Evolutionary conservation across 35 echinoderm and acorn worm genomes (phyloP).

Genomic region (Anneissia japonica): DNA sequence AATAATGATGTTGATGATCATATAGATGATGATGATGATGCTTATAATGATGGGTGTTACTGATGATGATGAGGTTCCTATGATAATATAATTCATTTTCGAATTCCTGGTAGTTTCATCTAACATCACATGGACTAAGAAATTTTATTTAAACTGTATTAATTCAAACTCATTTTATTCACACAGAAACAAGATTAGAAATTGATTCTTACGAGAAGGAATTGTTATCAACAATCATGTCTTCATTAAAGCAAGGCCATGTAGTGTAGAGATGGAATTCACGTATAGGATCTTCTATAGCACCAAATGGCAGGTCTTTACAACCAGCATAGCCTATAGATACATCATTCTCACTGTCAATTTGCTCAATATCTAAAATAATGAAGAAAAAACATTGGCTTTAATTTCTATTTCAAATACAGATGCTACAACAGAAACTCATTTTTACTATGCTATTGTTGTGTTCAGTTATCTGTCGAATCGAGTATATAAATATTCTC

Average conservation of each 20-base stretch:
- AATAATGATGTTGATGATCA: too few relatives aligned
- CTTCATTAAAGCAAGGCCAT: conserved; percentile 77
- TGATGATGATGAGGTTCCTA: too few relatives aligned
- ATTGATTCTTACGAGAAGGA: conserved; percentile 86
- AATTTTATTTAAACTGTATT: not conserved
- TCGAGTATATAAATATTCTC: too few relatives aligned
- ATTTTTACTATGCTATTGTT: too few relatives aligned
- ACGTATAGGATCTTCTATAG: conserved; percentile 80
- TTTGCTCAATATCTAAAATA: conserved; percentile 52
- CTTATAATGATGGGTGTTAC: too few relatives aligned
- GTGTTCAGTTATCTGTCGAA: too few relatives aligned
- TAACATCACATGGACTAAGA: not conserved
- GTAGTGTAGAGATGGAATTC: conserved; percentile 72
- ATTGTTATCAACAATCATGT: conserved; percentile 84
- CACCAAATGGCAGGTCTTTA: conserved; percentile 71
- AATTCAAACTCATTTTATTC: not conserved
- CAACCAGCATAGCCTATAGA: conserved; percentile 55
- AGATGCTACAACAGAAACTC: too few relatives aligned
- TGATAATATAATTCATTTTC: too few relatives aligned
- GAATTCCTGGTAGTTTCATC: not conserved
- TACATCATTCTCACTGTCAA: conserved; percentile 30
- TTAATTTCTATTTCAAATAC: too few relatives aligned
- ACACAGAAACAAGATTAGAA: not conserved
- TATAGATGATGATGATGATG: too few relatives aligned
- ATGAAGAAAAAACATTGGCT: not conserved